Conservation (phyloP, 2,113 vertebrate species). For the Heterotilapia buettikoferi region DNA sequence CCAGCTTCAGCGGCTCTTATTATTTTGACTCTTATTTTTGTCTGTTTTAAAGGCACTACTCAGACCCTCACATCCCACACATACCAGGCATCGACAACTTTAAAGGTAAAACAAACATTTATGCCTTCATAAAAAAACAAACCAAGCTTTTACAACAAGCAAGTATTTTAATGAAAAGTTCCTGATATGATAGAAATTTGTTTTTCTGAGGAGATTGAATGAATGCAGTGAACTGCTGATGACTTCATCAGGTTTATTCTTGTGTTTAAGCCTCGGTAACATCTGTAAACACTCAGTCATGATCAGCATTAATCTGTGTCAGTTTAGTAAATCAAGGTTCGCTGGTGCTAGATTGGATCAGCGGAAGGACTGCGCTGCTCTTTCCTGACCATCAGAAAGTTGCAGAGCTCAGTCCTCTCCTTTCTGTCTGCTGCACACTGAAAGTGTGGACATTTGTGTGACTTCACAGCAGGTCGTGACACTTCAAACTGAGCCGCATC, state of each 20-base stretch:
- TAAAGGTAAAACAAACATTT: slow-evolving; percentile 58
- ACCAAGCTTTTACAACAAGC: not conserved
- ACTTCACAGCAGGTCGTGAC: not conserved
- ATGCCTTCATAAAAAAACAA: accelerated
- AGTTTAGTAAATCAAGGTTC: not conserved
- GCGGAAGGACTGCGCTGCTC: not conserved
- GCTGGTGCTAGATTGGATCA: not conserved
- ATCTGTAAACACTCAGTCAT: not conserved
- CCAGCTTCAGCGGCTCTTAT: not conserved
- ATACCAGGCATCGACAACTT: slow-evolving; percentile 74
- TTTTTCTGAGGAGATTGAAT: not conserved
- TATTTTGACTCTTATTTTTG: not conserved
- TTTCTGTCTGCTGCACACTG: not conserved
- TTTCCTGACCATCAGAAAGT: not conserved
- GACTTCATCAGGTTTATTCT: not conserved
- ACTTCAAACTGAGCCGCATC: not conserved
- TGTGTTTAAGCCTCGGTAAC: not conserved
- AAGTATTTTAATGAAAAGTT: not conserved
- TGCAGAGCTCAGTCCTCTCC: not conserved
- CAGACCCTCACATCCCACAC: slow-evolving; percentile 68
- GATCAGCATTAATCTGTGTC: not conserved
- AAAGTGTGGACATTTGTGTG: not conserved
- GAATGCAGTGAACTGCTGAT: not conserved
- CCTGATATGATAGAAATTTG: accelerated
- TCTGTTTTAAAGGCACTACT: slow-evolving; percentile 70